These are phyloP conservation scores for Patiria miniata DNA, from an alignment of 35 echinoderm and acorn worm genomes.

Conservation along the genomic window DNA sequence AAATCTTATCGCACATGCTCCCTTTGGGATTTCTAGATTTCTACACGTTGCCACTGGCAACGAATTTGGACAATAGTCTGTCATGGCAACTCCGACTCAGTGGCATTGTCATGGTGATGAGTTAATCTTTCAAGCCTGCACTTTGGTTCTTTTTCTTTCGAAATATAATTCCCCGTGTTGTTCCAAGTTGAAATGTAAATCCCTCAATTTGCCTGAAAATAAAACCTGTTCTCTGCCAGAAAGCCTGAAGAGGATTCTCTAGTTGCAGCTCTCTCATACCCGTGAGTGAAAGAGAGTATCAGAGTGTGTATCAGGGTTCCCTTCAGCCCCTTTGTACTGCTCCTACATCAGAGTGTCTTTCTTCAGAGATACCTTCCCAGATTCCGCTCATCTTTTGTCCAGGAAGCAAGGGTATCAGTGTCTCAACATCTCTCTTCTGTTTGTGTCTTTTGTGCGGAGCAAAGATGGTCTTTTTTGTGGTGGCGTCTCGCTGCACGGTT, in stretches of 20 bases:
- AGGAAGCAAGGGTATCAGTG: background rate
- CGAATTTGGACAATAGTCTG: background rate
- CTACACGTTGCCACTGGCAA: background rate
- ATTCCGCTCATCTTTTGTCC: background rate
- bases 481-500: background rate
- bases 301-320: background rate
- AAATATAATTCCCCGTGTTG: too few relatives aligned
- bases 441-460: background rate
- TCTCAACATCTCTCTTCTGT: conserved; percentile 6
- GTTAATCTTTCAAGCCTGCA: conserved; percentile 1
- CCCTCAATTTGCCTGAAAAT: background rate
- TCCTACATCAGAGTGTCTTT: background rate
- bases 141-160: background rate
- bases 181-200: background rate
- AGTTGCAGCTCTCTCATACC: background rate
- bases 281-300: background rate
- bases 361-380: background rate
- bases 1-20: background rate
- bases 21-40: background rate
- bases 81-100: background rate
- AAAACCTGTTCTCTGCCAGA: background rate
- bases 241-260: background rate
- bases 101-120: background rate
- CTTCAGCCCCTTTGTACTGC: background rate
- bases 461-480: background rate